phyloP scores from a whole-genome alignment of 2,113 vertebrate genomes.

The Gambusia affinis region DNA sequence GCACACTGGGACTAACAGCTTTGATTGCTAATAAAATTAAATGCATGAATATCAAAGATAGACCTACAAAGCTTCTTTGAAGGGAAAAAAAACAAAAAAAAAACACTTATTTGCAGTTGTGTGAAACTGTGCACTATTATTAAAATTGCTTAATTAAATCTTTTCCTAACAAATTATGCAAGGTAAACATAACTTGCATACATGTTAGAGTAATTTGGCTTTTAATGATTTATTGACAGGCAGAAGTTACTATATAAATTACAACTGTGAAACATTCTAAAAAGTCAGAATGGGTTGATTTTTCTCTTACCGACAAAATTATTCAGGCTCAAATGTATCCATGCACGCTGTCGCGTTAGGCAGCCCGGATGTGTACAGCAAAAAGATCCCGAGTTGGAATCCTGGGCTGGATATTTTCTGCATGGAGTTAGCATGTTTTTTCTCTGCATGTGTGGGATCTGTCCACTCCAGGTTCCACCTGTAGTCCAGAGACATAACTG shows the following conservation, averaged over 20 bases:
- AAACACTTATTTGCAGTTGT: conserved; percentile 6
- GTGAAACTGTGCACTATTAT: neutral
- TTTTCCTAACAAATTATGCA: neutral
- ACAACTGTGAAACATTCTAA: too few relatives aligned
- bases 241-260: neutral
- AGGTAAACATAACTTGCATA: neutral
- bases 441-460: too few relatives aligned
- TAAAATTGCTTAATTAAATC: neutral
- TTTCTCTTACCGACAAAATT: too few relatives aligned
- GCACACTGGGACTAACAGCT: conserved; percentile 77
- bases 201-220: neutral
- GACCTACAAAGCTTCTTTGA: neutral
- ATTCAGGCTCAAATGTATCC: too few relatives aligned
- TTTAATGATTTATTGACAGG: neutral
- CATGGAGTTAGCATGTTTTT: too few relatives aligned
- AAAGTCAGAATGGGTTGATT: too few relatives aligned
- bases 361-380: too few relatives aligned
- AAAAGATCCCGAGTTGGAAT: too few relatives aligned
- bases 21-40: conserved; percentile 72
- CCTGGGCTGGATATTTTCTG: too few relatives aligned
- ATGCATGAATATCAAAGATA: conserved; percentile 32
- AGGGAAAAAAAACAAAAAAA: neutral
- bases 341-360: too few relatives aligned
- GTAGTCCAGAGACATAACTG: too few relatives aligned
- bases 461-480: too few relatives aligned